Evolutionary conservation across 2,797 vertebrate species (phyloP), one percentile per base, ranked within the genome.

Genomic region (Hemitrygon akajei): DNA sequence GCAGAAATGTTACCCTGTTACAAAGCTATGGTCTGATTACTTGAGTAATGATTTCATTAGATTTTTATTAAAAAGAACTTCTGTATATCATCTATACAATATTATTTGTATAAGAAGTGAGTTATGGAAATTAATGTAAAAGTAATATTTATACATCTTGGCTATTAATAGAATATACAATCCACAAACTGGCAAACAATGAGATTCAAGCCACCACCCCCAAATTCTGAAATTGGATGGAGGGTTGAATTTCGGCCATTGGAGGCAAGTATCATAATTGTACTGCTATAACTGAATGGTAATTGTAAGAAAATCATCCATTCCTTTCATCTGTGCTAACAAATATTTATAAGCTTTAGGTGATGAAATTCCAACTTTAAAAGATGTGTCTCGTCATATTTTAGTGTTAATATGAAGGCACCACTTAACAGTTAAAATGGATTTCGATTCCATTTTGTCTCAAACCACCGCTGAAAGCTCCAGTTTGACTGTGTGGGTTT

Each of bases 181-280:
- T 99, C 99, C 40, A 99, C 99, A 95, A 99, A 99, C 95, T 99
- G 99, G 99, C 99, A 99, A 96, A 99, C 99, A 0, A 99, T 99
- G 99, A 97, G 99, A 95, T 99, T 99, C 95, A 99, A 99, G 95
- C 99, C 99, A 22, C 99, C 99, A 6, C 99, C 99, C 95, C 99
- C 99, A 9, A 99, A 99, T 96, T 99, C 99, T 1, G 99, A 99
- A 94, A 99, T 99, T 79, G 99, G 99, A 89, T 99, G 99, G 99
- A 98, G 99, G 96, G 99, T 99, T 6, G 99, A 99, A 95, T 99
- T 99, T 95, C 97, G 99, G 93, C 99, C 99, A 87, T 99, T 99
- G 99, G 99, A 99, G 98, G 99, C 99, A 97, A 95, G 94, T 34
- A 27, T 47, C 2, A 27, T 82, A 30, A 91, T 30, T 82, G 3